Conservation (phyloP, 2,797 vertebrate species). For the Ctenopoma multispine region DNA sequence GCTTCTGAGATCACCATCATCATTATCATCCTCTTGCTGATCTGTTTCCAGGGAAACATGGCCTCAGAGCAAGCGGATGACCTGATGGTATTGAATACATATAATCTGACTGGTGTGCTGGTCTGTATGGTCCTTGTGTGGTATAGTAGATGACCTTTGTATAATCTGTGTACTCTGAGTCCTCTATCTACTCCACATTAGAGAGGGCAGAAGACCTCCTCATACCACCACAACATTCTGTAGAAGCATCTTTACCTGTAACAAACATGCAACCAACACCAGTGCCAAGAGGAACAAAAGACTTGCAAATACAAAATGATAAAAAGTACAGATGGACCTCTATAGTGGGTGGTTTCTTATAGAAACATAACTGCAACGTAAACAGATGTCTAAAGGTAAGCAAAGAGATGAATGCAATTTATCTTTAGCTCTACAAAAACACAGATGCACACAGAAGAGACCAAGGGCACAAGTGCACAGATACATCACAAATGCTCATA, state of each 20-base stretch:
- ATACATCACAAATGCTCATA: conserved; percentile 20
- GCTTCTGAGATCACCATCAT: conserved; percentile 40
- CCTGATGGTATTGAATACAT: conserved; percentile 51
- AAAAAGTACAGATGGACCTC: too few relatives aligned
- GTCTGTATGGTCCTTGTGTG: conserved; percentile 18
- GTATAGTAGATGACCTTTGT: conserved; percentile 55
- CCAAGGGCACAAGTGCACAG: not conserved
- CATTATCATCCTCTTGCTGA: conserved; percentile 39
- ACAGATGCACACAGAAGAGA: conserved; percentile 5
- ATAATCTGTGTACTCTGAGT: conserved; percentile 37
- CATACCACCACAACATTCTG: conserved; percentile 3
- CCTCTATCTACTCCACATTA: conserved; percentile 38
- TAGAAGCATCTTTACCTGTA: not conserved
- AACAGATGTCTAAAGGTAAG: not conserved
- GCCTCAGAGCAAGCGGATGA: conserved; percentile 49
- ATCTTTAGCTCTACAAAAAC: not conserved
- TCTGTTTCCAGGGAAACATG: conserved; percentile 57
- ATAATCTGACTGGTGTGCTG: conserved; percentile 52
- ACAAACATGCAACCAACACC: not conserved
- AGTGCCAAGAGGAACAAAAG: not conserved
- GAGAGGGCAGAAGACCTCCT: conserved; percentile 26
- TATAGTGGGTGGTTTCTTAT: not conserved
- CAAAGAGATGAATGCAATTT: not conserved
- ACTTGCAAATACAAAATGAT: too few relatives aligned
- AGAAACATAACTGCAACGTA: not conserved